Base-by-base conservation (phyloP, 2,888 invertebrate species). In the Sminthurinus aureus region DNA sequence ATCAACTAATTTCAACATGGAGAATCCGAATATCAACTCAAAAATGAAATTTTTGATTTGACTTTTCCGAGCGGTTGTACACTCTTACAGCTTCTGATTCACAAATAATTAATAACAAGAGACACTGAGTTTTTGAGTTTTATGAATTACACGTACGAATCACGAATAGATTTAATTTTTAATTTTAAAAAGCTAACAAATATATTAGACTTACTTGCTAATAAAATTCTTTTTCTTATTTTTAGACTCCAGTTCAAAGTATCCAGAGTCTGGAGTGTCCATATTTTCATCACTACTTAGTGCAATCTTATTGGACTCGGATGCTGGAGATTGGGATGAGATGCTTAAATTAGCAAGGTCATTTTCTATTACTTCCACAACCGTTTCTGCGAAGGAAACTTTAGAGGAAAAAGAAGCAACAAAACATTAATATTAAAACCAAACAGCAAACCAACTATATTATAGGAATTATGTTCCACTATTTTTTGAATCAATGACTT, bases 211-310 rank as follows among this genome's bases (percentile, higher is more conserved):
- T 86, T 87, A 88, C 88, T 86, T 86, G 79, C 87, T 83, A 83
- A 88, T 85, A 82, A 88, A 88, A 83, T 84, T 87, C 83, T 88
- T 88, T 85, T 86, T 86, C 74, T 88, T 83, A 71, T 84, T 78
- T 84, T 85, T 87, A 24, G 85, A 84, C 79, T 87, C 88, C 50
- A 87, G 80, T 81, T 88, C 88, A 84, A 86, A 88, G 80, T 88
- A 87, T 66, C 87, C 87, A 12, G 87, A 86, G 82, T 88, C 88
- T 73, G 86, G 86, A 75, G 87, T 87, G 79, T 87, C 87, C 73
- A 85, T 79, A 71, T 67, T 71, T 8, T 79, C 83, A 71, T 24
- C 71, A 15, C 18, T 22, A 64, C 22, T 51, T 1, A 64, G 22
- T 50, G 50, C n/a, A 13, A 15, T 38, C 13, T 20, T 13, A 0